Evolutionary conservation across 2,113 vertebrate genomes (phyloP), one percentile per base, ranked within the genome.

Genomic region (Myotis davidii): DNA sequence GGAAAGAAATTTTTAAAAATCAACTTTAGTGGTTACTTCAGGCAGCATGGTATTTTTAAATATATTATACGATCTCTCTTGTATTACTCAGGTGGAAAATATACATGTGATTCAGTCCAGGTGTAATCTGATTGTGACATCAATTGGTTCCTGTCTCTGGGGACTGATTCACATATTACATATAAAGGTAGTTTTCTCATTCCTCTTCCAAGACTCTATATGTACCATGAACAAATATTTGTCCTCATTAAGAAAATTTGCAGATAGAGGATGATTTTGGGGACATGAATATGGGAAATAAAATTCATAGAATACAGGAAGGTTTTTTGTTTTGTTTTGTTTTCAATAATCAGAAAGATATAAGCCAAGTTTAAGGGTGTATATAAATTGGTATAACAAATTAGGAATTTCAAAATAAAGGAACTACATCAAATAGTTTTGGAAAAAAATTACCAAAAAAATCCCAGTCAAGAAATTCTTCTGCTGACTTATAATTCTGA

Each of bases 161-260:
- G 3, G 18, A 69, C 0, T 34, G 23, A 61, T 59, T 92, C 37
- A 67, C 12, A 37, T 67, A n/a, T 61, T 39, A 52, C 14, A n/a
- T 18, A 52, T 1, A 92, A 9, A 34, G 0, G 64, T 67, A 82
- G 1, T 4, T 78, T 64, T 65, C 10, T 92, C 8, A 32, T 79
- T 90, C 17, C 23, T 59, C 12, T 39, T 77, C 20, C 9, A 72
- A 50, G 37, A 65, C 34, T 69, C 17, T 45, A 0, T 16, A 14
- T 83, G 7, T 42, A 20, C 23, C 14, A 9, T 50, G 42, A 82
- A 4, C 4, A 82, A 72, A 73, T 85, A 70, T 27, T 17, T 65
- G 2, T 83, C 56, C 27, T 95, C 10, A 67, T 85, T 78, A 45
- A 77, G 12, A 69, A 23, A n/a, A 14, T 37, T 64, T 93, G 90